A percentile compares a stretch with the other conserved stretches of the same genome.
These are phyloP conservation scores for Holothuria glaberrima DNA, from an alignment of 35 echinoderm and acorn worm species.

Conservation along the genomic window DNA sequence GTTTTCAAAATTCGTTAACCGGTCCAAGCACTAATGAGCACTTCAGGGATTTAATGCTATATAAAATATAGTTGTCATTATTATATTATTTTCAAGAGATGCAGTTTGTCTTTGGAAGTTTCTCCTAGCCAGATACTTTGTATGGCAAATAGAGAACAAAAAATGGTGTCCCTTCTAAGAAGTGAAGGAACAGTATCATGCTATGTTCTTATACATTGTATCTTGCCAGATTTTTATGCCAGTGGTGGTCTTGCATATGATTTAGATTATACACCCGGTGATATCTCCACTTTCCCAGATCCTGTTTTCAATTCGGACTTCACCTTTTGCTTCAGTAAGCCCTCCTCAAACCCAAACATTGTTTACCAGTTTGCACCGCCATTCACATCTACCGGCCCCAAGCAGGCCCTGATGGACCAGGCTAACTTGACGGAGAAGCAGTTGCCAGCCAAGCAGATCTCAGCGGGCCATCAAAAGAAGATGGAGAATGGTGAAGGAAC, in stretches of 20 bases:
- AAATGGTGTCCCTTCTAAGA: too few species aligned
- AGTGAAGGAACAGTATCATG: background rate
- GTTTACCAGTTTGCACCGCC: conserved; percentile 34
- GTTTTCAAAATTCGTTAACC: too few species aligned
- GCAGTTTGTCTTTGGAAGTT: too few species aligned
- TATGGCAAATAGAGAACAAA: too few species aligned
- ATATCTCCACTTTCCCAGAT: conserved; percentile 25
- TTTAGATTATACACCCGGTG: conserved; percentile 16
- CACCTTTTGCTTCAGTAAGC: conserved; percentile 33
- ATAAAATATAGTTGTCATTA: too few species aligned
- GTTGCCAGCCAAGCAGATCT: background rate
- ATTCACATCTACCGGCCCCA: background rate
- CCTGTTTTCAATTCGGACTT: conserved; percentile 24
- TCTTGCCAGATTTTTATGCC: conserved; percentile 40
- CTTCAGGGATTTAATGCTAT: too few species aligned
- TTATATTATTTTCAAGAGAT: too few species aligned
- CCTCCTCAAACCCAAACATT: conserved; percentile 45
- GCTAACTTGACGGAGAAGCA: background rate
- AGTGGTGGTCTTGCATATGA: conserved; percentile 19
- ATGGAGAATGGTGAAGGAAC: conserved; percentile 34
- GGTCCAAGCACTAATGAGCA: too few species aligned
- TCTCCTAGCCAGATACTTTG: too few species aligned
- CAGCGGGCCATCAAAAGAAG: background rate
- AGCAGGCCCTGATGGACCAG: conserved; percentile 9
- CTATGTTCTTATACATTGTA: background rate